phyloP scores from a whole-genome alignment of 1,140 invertebrate genomes.

The Lamellibrachia luymesi region DNA sequence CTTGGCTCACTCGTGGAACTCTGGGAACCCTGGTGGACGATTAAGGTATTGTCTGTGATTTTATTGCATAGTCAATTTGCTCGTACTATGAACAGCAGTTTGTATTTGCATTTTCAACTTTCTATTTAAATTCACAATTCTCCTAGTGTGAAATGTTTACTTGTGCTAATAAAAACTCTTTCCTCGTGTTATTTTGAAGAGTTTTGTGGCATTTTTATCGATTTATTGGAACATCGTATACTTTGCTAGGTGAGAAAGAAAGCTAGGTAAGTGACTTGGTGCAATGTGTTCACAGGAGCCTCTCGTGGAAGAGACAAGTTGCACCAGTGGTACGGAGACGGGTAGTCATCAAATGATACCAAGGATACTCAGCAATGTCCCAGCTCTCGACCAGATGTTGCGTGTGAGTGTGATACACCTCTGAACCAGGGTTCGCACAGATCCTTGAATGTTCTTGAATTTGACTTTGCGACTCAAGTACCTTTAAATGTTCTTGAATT shows the following conservation, averaged over 20 bases:
- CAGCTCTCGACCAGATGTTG: background rate
- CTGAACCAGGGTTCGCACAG: too few species aligned
- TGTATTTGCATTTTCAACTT: background rate
- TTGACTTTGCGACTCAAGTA: too few species aligned
- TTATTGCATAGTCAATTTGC: background rate
- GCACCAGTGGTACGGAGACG: background rate
- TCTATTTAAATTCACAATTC: background rate
- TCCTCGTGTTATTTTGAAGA: too few species aligned
- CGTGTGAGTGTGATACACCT: background rate
- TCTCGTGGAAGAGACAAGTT: background rate
- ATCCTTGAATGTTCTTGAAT: too few species aligned
- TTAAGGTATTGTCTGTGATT: background rate
- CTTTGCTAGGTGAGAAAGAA: background rate
- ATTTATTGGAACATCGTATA: background rate
- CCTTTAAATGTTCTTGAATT: too few species aligned
- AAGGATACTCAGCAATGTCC: background rate
- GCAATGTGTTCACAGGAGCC: background rate
- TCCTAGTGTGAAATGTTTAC: background rate
- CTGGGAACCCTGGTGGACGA: conserved; percentile 53
- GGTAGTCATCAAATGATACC: background rate
- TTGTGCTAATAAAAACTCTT: background rate
- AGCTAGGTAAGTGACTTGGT: background rate
- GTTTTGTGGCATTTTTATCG: too few species aligned
- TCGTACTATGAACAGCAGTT: background rate
- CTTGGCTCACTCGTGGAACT: conserved; percentile 46